Evolutionary conservation across 2,888 invertebrate species (phyloP).

Genomic region (Odontothrips loti): DNA sequence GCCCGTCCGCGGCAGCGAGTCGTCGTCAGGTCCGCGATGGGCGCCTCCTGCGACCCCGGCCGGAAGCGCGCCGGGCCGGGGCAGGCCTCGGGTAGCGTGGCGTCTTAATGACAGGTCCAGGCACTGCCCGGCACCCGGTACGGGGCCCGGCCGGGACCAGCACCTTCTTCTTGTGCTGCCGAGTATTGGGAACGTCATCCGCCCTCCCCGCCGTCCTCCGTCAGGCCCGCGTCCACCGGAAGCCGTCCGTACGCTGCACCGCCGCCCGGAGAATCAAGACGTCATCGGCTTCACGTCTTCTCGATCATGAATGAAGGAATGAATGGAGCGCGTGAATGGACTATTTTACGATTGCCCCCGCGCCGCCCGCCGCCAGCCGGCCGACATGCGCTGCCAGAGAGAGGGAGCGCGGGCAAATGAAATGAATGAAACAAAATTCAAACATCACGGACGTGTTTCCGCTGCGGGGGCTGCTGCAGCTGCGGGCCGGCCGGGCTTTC

Average conservation of each 20-base stretch:
- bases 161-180: too few species aligned
- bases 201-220: not conserved
- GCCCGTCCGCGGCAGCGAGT: too few species aligned
- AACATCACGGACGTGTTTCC: too few species aligned
- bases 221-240: not conserved
- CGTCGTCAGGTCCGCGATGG: too few species aligned
- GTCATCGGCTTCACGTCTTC: not conserved
- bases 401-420: not conserved
- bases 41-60: not conserved
- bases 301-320: too few species aligned
- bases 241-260: not conserved
- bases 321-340: not conserved
- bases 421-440: not conserved
- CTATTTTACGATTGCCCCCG: not conserved
- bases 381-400: too few species aligned
- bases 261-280: not conserved
- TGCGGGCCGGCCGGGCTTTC: not conserved
- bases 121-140: not conserved
- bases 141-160: not conserved
- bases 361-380: too few species aligned
- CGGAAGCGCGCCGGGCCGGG: not conserved
- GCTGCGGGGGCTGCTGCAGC: not conserved
- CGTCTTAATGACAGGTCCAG: conserved; percentile 20
- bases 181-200: too few species aligned
- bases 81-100: not conserved